These are phyloP conservation scores for Colletes latitarsis DNA, from an alignment of 1,140 invertebrate species.

Conservation along the genomic window DNA sequence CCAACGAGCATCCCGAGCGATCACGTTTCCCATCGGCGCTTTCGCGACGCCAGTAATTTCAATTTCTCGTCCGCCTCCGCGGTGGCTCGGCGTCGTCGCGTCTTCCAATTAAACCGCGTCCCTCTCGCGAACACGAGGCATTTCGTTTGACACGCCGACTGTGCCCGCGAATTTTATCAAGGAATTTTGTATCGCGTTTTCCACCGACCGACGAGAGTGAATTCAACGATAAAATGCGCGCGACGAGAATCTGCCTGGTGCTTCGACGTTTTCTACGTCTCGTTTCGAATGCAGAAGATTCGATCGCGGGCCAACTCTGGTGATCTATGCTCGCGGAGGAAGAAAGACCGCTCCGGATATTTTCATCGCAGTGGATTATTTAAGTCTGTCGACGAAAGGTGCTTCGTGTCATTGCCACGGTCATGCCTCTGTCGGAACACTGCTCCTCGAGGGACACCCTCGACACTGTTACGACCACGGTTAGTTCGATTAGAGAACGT, in stretches of 20 bases:
- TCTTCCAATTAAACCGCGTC: no score
- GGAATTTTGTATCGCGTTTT: background rate
- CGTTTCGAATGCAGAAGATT: background rate
- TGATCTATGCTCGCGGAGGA: slow-evolving; percentile 12
- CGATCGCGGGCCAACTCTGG: background rate
- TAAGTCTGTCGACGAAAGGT: slow-evolving; percentile 6
- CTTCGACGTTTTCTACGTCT: background rate
- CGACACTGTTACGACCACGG: slow-evolving; percentile 52
- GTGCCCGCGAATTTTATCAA: slow-evolving; percentile 4
- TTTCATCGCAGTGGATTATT: slow-evolving; percentile 14
- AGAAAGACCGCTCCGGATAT: background rate
- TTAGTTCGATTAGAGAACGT: slow-evolving; percentile 27
- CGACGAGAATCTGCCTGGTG: no score
- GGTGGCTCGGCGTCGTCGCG: no score
- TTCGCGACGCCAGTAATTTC: no score
- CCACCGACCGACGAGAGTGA: no score
- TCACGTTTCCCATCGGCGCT: no score
- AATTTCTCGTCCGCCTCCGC: no score
- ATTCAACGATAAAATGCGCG: slow-evolving; percentile 8
- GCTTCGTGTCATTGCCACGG: slow-evolving; percentile 40
- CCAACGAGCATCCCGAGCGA: no score
- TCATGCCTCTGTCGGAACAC: slow-evolving; percentile 59
- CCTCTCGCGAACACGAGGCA: background rate
- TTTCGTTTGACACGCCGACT: background rate
- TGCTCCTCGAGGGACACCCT: slow-evolving; percentile 64